Evolutionary conservation across 2,888 invertebrate species (phyloP).

Genomic region (Thelaira solivaga): DNA sequence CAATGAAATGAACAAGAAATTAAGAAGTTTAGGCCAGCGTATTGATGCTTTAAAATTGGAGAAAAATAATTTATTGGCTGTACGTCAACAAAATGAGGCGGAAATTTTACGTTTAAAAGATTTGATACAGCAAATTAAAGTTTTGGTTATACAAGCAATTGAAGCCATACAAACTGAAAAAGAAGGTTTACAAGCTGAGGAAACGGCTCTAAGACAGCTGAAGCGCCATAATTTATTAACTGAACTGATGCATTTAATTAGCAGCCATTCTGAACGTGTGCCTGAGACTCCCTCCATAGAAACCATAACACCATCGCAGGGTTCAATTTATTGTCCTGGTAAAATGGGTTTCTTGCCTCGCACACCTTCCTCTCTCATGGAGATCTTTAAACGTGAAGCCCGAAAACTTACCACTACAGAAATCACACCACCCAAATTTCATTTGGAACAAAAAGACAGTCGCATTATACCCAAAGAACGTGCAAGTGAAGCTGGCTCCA

Average conservation of each 20-base stretch:
- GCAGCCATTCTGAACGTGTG: slow-evolving; percentile 68
- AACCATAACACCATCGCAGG: slow-evolving; percentile 70
- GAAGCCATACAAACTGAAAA: slow-evolving; percentile 65
- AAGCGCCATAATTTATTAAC: slow-evolving; percentile 80
- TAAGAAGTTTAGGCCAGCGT: slow-evolving; percentile 77
- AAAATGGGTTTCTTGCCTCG: slow-evolving; percentile 82
- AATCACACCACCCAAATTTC: slow-evolving; percentile 64
- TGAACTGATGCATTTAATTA: slow-evolving; percentile 77
- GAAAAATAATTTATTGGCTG: slow-evolving; percentile 68
- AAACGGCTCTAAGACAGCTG: slow-evolving; percentile 72
- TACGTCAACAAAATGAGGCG: slow-evolving; percentile 79
- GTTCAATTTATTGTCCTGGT: slow-evolving; percentile 80
- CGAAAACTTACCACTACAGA: slow-evolving; percentile 64
- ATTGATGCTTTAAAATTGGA: slow-evolving; percentile 71
- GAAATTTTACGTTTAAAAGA: slow-evolving; percentile 78
- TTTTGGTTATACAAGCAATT: slow-evolving; percentile 80
- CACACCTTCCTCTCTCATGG: slow-evolving; percentile 67
- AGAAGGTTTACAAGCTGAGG: slow-evolving; percentile 70
- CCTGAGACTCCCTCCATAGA: slow-evolving; percentile 72
- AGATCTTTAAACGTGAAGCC: slow-evolving; percentile 70
- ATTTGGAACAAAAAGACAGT: slow-evolving; percentile 65
- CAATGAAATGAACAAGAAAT: slow-evolving; percentile 77
- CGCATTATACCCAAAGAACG: slow-evolving; percentile 64
- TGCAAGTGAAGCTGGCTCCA: slow-evolving; percentile 63
- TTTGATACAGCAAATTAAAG: slow-evolving; percentile 81